Conservation (phyloP, 2,888 invertebrate species). For the Yponomeuta evonymella region DNA sequence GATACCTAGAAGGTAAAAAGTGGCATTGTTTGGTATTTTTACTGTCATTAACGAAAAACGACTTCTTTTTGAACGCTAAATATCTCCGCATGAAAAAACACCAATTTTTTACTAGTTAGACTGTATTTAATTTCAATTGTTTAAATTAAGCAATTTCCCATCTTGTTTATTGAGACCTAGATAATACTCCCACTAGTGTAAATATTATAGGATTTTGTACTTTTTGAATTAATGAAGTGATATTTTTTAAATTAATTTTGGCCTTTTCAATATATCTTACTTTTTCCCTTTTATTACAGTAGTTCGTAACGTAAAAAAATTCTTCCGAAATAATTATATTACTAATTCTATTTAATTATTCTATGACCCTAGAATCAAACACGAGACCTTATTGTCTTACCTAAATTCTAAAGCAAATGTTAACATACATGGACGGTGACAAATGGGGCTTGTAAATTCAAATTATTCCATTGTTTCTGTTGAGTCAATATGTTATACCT, state of each 20-base stretch:
- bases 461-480: conserved; percentile 26
- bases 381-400: neutral
- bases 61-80: neutral
- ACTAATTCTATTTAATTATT: too few species aligned
- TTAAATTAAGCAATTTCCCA: conserved; percentile 17
- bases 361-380: neutral
- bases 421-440: conserved; percentile 20
- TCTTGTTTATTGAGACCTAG: neutral
- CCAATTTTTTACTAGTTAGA: neutral
- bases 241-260: conserved; percentile 18
- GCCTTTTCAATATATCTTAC: neutral
- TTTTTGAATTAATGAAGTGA: conserved; percentile 18
- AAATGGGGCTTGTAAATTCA: conserved; percentile 26
- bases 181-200: conserved; percentile 33
- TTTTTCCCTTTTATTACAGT: neutral
- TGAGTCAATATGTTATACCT: conserved; percentile 5
- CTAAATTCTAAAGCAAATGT: neutral
- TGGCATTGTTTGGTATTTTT: neutral
- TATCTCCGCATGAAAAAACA: neutral
- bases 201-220: conserved; percentile 49
- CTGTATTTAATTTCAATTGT: conserved; percentile 11
- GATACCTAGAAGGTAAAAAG: neutral
- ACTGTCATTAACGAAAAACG: too few species aligned
- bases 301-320: neutral
- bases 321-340: neutral